phyloP scores from a whole-genome alignment of 2,888 invertebrate species.

The Chrysina gloriosa region DNA sequence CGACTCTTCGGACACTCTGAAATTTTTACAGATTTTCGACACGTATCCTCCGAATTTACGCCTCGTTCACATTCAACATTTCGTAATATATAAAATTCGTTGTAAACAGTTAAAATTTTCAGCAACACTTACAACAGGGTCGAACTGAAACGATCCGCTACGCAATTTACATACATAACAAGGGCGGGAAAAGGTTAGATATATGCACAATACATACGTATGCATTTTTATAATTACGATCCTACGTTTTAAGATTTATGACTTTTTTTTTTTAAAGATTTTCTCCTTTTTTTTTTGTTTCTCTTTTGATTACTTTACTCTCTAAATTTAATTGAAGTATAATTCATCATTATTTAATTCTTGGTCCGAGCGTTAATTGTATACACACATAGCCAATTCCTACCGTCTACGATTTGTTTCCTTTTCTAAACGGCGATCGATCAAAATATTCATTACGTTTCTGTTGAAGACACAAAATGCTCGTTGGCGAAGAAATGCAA shows the following conservation, averaged over 20 bases:
- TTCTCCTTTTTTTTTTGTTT: too few relatives aligned
- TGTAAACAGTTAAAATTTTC: constrained; percentile 17
- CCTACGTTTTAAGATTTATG: background rate
- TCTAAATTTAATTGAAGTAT: background rate
- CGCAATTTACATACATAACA: background rate
- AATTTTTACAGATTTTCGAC: background rate
- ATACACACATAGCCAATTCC: background rate
- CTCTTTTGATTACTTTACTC: too few relatives aligned
- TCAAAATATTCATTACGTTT: background rate
- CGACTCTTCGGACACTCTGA: background rate
- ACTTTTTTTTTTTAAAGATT: too few relatives aligned
- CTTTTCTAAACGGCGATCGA: background rate
- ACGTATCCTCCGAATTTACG: background rate
- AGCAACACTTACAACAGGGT: too few relatives aligned
- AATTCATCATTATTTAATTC: background rate
- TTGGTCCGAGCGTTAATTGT: constrained; percentile 8
- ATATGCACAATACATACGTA: background rate
- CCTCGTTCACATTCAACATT: background rate
- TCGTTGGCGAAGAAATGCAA: too few relatives aligned
- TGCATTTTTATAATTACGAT: background rate
- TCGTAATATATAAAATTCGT: constrained; percentile 25
- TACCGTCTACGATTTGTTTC: background rate
- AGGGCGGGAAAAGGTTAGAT: background rate
- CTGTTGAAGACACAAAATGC: background rate
- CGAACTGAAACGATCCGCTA: too few relatives aligned